Evolutionary conservation across 2,797 vertebrate genomes (phyloP), one percentile per base, ranked within the genome.

Genomic region (Hydrocynus forskahlii): DNA sequence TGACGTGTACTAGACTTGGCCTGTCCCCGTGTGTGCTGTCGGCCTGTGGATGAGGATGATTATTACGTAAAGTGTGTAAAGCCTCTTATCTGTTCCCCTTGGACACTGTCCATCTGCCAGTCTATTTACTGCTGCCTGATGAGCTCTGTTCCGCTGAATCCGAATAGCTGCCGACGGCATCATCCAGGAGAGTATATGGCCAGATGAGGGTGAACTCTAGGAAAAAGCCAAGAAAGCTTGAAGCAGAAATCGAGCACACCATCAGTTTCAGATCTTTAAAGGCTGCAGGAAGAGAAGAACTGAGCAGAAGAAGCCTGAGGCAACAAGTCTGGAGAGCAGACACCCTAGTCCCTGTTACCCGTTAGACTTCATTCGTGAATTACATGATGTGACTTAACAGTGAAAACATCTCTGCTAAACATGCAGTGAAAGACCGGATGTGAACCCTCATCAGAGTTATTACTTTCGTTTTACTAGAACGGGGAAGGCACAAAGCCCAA

Each of bases 31-130:
- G 87, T 75, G 72, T 81, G 70, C 9, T n/a, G 68, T 48, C 19
- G 4, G 67, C 40, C n/a, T 69, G 74, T 78, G 55, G 63, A 76
- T 50, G 43, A 62, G 64, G 70, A 83, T 35, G 82, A 86, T 86
- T 89, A 86, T 89, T 89, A 87, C 72, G 74, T 88, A 82, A 88
- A 91, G 85, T 88, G 79, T 84, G 86, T 60, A 87, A 87, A 87
- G 93, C 94, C 91, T 94, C 93, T 95, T 94, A 94, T 91, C 87
- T 89, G 75, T 79, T 86, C 88, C 81, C 84, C 78, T 86, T 84
- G 78, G 91, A 90, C 86, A 90, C 88, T 83, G 88, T 88, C 92
- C 94, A 93, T 94, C 94, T 94, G 94, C 91, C 90, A 87, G 87
- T 88, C 85, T 91, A 83, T 91, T 92, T 89, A 87, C 88, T 89